These are phyloP conservation scores for Ptychobarbus kaznakovi DNA, from an alignment of 2,797 vertebrate genomes.

Conservation along the genomic window DNA sequence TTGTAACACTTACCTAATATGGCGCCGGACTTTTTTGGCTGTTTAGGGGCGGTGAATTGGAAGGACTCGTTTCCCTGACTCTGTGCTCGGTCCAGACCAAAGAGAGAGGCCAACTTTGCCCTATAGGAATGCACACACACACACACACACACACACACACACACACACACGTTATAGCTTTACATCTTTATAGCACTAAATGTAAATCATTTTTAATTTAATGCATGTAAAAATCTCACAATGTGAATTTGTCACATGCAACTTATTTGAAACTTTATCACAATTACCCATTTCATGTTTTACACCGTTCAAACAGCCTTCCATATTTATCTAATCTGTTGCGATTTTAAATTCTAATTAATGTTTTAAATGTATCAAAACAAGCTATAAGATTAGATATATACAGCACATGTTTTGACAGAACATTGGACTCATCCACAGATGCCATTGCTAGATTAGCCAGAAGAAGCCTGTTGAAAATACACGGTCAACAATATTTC, in stretches of 20 bases:
- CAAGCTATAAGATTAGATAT: not conserved
- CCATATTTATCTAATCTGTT: not conserved
- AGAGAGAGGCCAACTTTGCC: constrained; percentile 84
- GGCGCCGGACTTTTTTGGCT: constrained; percentile 78
- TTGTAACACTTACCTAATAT: constrained; percentile 20
- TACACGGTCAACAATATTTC: not conserved
- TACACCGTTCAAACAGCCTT: not conserved
- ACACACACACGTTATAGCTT: not conserved
- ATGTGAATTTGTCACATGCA: not conserved
- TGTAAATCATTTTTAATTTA: not conserved
- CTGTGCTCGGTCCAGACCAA: constrained; percentile 79
- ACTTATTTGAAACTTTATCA: not conserved
- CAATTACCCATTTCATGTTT: not conserved
- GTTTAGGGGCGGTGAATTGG: constrained; percentile 87
- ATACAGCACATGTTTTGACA: not conserved
- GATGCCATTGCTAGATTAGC: not conserved
- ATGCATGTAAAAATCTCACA: not conserved
- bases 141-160: too few species aligned
- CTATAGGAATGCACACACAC: constrained; percentile 63
- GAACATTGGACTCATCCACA: not conserved
- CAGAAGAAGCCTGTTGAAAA: not conserved
- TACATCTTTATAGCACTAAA: not conserved
- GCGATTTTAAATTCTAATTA: not conserved
- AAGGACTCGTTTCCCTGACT: constrained; percentile 85
- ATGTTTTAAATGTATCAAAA: not conserved